Percentiles rank a stretch among this genome's conserved stretches.
Conservation (phyloP, 2,797 vertebrate genomes). For the Cryptoblepharus egeriae region DNA sequence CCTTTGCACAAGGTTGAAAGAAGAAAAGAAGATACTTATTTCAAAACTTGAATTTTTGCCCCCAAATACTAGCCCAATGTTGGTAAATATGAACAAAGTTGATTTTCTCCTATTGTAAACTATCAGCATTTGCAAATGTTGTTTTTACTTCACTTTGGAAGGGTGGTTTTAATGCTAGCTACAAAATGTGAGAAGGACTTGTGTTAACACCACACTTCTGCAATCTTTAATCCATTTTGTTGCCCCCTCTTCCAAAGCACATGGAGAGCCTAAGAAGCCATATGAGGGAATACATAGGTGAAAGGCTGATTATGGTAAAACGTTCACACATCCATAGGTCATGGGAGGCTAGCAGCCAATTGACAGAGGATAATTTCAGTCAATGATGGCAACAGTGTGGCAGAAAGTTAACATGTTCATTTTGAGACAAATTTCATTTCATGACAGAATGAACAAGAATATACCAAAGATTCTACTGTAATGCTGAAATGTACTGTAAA, state of each 20-base stretch:
- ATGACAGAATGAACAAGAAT: not conserved
- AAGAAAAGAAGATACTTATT: not conserved
- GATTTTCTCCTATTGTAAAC: not conserved
- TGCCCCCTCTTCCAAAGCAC: not conserved
- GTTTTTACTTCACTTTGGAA: not conserved
- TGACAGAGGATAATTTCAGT: not conserved
- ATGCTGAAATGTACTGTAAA: not conserved
- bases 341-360: not conserved
- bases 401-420: not conserved
- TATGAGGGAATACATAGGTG: not conserved
- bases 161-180: not conserved
- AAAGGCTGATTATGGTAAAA: not conserved
- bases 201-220: not conserved
- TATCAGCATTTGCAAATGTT: not conserved
- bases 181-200: not conserved
- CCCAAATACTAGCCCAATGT: not conserved
- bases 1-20: not conserved
- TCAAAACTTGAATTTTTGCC: not conserved
- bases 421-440: not conserved
- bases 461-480: not conserved
- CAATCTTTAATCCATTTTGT: not conserved
- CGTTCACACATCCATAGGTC: not conserved
- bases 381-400: not conserved
- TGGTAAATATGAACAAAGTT: no score
- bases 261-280: not conserved